Evolutionary conservation across 1,140 invertebrate genomes (phyloP).

Genomic region (Armadillidium nasatum): DNA sequence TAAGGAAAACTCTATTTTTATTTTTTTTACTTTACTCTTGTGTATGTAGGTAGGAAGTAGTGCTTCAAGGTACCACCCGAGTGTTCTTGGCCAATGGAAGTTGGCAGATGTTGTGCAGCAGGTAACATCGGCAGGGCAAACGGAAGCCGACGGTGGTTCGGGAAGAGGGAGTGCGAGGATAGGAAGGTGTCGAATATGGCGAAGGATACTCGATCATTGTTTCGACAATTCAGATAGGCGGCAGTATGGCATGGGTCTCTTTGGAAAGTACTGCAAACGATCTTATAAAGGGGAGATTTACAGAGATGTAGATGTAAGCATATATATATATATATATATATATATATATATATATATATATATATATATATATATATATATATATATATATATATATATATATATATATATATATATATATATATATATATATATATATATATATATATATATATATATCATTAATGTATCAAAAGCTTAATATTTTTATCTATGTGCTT

Average conservation of each 20-base stretch:
- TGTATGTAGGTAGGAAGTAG: constrained; percentile 32
- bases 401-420: too few species aligned
- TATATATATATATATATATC: too few species aligned
- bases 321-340: too few species aligned
- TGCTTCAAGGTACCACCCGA: constrained; percentile 31
- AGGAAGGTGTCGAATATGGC: constrained; percentile 58
- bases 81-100: constrained; percentile 45
- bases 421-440: too few species aligned
- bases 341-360: too few species aligned
- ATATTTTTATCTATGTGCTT: too few species aligned
- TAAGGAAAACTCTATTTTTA: too few species aligned
- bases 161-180: constrained; percentile 45
- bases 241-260: constrained; percentile 76
- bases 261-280: constrained; percentile 71
- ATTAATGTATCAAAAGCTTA: too few species aligned
- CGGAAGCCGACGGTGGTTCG: constrained; percentile 46
- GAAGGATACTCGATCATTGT: constrained; percentile 62
- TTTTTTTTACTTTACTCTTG: constrained; percentile 6
- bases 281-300: constrained; percentile 41
- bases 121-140: constrained; percentile 29
- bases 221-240: constrained; percentile 75
- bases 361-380: too few species aligned
- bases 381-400: too few species aligned
- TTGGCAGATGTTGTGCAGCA: constrained; percentile 45
- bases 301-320: background rate